A percentile compares a stretch with the other conserved stretches of the same genome.
Conservation (phyloP, 2,888 invertebrate species). For the Rugalucina vietnamica region DNA sequence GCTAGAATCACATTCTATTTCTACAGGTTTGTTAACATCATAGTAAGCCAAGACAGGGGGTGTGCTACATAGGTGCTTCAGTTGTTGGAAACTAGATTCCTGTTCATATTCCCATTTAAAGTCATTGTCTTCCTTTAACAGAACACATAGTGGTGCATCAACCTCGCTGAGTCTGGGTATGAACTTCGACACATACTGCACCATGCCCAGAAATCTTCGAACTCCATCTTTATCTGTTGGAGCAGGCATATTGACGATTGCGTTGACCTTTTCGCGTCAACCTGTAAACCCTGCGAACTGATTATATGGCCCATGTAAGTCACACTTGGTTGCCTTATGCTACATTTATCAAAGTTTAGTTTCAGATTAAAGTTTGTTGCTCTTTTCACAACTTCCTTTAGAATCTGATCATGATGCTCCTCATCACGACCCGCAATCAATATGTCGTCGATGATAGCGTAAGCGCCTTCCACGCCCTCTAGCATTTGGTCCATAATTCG, state of each 20-base stretch:
- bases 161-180: too few relatives aligned
- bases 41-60: too few relatives aligned
- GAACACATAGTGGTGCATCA: slow-evolving; percentile 51
- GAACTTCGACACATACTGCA: too few relatives aligned
- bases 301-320: slow-evolving; percentile 53
- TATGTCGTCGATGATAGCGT: slow-evolving; percentile 60
- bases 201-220: slow-evolving; percentile 17
- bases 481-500: slow-evolving; percentile 59
- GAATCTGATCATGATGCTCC: too few relatives aligned
- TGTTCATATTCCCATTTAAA: slow-evolving; percentile 50
- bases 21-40: slow-evolving; percentile 48
- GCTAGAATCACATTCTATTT: slow-evolving; percentile 59
- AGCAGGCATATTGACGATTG: slow-evolving; percentile 55
- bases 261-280: slow-evolving; percentile 47
- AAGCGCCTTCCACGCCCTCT: slow-evolving; percentile 48
- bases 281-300: slow-evolving; percentile 27
- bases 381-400: too few relatives aligned
- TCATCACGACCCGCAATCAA: slow-evolving; percentile 49
- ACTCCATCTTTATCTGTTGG: slow-evolving; percentile 50
- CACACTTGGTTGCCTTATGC: slow-evolving; percentile 34
- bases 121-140: slow-evolving; percentile 43
- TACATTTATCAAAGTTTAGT: slow-evolving; percentile 55
- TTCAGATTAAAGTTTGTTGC: too few relatives aligned
- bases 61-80: slow-evolving; percentile 13
- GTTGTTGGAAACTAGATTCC: slow-evolving; percentile 41